Evolutionary conservation across 2,113 vertebrate species (phyloP).

Genomic region (Girardinichthys multiradiatus): DNA sequence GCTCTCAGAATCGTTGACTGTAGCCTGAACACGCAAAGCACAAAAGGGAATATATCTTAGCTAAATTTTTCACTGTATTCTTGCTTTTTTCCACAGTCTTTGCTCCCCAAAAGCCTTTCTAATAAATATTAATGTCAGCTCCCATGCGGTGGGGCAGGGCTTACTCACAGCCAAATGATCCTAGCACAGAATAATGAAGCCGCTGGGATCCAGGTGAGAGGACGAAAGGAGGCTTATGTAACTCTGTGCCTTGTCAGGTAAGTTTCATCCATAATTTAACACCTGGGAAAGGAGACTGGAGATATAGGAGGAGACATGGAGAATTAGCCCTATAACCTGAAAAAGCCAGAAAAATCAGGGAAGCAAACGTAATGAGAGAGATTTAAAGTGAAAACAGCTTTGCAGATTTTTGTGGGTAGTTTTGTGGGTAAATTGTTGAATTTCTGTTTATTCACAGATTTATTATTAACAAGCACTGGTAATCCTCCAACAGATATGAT

Average conservation of each 20-base stretch:
- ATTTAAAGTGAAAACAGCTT: conserved; percentile 39
- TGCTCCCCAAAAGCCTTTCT: conserved; percentile 30
- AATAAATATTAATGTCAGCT: conserved; percentile 75
- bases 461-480: conserved; percentile 5
- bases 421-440: conserved; percentile 36
- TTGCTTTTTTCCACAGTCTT: not conserved
- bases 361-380: conserved; percentile 53
- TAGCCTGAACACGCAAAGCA: conserved; percentile 20
- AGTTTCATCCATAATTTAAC: conserved; percentile 74
- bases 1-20: conserved; percentile 49
- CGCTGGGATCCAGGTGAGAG: conserved; percentile 74
- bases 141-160: conserved; percentile 57
- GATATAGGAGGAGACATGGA: conserved; percentile 59
- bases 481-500: conserved; percentile 22
- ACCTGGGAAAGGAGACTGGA: conserved; percentile 46
- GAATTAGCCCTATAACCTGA: conserved; percentile 68
- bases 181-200: conserved; percentile 77
- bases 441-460: conserved; percentile 37
- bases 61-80: conserved; percentile 1
- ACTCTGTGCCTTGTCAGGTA: conserved; percentile 59
- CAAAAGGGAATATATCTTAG: not conserved
- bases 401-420: conserved; percentile 32
- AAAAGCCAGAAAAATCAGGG: conserved; percentile 42
- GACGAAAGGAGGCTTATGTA: conserved; percentile 65
- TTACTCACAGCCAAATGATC: conserved; percentile 73